Evolutionary conservation across 2,113 vertebrate genomes (phyloP).

Genomic region (Tragelaphus scriptus): DNA sequence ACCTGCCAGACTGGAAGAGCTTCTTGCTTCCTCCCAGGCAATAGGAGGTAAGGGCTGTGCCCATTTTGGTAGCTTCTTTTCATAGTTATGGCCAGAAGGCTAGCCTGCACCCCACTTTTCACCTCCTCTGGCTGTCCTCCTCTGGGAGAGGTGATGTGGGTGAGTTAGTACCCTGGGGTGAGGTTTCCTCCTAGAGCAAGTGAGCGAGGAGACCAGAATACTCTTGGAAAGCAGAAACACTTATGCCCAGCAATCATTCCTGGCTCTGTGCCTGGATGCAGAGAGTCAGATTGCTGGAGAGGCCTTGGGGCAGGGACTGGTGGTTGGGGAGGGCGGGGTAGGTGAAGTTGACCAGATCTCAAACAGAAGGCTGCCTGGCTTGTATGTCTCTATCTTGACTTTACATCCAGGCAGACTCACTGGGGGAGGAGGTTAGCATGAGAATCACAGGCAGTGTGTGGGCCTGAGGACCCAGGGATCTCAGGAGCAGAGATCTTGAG

Average conservation of each 20-base stretch:
- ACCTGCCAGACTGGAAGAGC: not conserved
- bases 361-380: fast-evolving
- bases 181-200: not conserved
- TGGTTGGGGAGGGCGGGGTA: fast-evolving
- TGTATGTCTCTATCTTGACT: not conserved
- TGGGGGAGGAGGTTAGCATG: not conserved
- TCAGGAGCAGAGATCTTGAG: not conserved
- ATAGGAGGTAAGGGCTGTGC: not conserved
- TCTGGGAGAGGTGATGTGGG: fast-evolving
- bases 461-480: not conserved
- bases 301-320: fast-evolving
- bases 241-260: not conserved
- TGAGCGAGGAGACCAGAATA: not conserved
- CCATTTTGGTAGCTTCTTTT: not conserved
- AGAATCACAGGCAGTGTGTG: not conserved
- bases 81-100: fast-evolving
- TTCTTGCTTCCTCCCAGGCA: not conserved
- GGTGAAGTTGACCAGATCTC: not conserved
- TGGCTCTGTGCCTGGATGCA: not conserved
- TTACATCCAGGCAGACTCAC: not conserved
- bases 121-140: not conserved
- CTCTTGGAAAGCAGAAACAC: not conserved
- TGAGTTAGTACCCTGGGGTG: too few relatives aligned
- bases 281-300: not conserved
- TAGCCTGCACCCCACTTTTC: not conserved